These are phyloP conservation scores for Eupithecia subumbrata DNA, from an alignment of 2,888 invertebrate species.

Conservation along the genomic window DNA sequence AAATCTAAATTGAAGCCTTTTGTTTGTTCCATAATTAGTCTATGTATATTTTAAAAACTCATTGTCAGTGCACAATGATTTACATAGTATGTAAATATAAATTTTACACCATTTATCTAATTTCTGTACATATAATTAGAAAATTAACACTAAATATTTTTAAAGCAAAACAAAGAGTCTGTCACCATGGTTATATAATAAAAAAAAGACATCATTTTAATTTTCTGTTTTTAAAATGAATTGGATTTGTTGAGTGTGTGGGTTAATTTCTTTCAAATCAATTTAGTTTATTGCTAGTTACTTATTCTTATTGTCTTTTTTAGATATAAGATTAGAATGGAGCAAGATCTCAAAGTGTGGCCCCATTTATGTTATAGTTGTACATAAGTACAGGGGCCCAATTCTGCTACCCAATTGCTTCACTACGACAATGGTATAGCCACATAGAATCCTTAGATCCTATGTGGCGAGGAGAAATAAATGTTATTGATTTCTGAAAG, in stretches of 20 bases:
- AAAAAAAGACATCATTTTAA: not conserved
- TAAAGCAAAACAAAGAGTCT: not conserved
- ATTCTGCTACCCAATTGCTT: not conserved
- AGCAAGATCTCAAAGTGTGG: conserved; percentile 12
- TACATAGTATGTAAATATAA: not conserved
- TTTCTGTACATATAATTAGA: not conserved
- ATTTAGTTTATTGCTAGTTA: not conserved
- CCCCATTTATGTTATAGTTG: not conserved
- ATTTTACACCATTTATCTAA: not conserved
- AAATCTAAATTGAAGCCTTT: not conserved
- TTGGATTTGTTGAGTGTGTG: not conserved
- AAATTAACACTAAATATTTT: not conserved
- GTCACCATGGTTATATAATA: not conserved
- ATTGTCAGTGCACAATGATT: not conserved
- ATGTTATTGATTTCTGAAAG: not conserved
- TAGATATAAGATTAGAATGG: not conserved
- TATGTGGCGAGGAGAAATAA: not conserved
- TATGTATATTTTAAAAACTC: not conserved
- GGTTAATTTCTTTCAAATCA: not conserved
- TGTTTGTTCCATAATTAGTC: not conserved
- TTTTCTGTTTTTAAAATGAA: not conserved
- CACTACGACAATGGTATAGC: not conserved
- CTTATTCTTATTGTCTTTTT: not conserved
- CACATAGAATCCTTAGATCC: not conserved
- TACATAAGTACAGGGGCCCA: not conserved